Evolutionary conservation across 2,113 vertebrate genomes (phyloP).

Genomic region (Zosterops lateralis): DNA sequence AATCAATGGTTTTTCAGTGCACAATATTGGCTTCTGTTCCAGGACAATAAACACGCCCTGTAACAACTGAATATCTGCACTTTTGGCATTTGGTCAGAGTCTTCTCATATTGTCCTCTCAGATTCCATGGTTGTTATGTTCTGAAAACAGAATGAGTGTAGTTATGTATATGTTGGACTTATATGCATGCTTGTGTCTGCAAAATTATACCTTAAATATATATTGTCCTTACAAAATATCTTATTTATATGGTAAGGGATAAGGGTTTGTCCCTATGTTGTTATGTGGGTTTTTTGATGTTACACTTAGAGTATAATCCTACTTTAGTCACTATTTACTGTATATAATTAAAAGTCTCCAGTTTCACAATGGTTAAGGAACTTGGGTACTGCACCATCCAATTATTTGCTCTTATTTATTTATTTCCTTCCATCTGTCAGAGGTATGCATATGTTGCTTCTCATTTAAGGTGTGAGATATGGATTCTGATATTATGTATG

Average conservation of each 20-base stretch:
- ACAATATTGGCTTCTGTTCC: slow-evolving; percentile 25
- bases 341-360: background rate
- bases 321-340: background rate
- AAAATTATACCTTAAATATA: background rate
- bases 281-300: background rate
- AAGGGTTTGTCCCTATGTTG: background rate
- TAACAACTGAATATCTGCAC: slow-evolving; percentile 8
- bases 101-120: background rate
- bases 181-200: background rate
- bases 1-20: slow-evolving; percentile 21
- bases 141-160: background rate
- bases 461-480: background rate
- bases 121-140: background rate
- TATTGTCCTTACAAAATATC: background rate
- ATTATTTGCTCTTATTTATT: background rate
- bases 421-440: background rate
- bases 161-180: background rate
- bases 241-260: background rate
- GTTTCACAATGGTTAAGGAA: background rate
- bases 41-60: background rate
- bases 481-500: background rate
- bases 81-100: background rate
- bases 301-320: background rate
- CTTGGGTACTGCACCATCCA: background rate
- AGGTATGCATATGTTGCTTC: background rate